Evolutionary conservation across 2,888 invertebrate species (phyloP), one percentile per base, ranked within the genome.

Genomic region (Clitarchus hookeri): DNA sequence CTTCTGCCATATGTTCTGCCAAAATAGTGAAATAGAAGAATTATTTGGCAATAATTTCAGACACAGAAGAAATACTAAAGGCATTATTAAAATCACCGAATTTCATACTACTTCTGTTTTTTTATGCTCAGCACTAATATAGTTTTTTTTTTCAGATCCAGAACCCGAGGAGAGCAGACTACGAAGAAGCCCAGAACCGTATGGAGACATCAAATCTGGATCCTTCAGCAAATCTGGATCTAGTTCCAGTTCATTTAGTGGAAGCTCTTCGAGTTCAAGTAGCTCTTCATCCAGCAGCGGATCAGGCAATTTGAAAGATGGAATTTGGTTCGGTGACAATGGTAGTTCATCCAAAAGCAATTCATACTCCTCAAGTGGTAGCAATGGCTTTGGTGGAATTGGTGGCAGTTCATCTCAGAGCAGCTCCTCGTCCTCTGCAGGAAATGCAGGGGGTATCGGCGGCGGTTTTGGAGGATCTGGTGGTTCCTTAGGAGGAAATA

Each of bases 251-350:
- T 44, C 83, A n/a, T 44, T n/a, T 23, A 27, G 84, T 26, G 84
- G 84, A 13, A 48, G 84, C 84, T 48, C 48, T 53, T 84, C 48
- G 16, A 84, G 84, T 11, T 53, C 48, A 44, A 84, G 84, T 48
- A 48, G 84, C 25, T 84, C 84, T 27, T 84, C 84, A 19, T 84
- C 84, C 8, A 84, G 25, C n/a, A 84, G 84, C 12, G 84, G 84
- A 23, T 26, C 26, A 26, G 48, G 48, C 9, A n/a, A 48, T 2
- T 48, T n/a, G 48, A 6, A 4, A 1, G 19, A 48, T 48, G 83
- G 25, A 6, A 25, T 25, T 23, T 44, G 48, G 53, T 19, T 6
- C 2, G 25, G 83, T 44, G 48, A 26, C 26, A 19, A 23, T n/a
- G 53, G 26, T 26, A n/a, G 65, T 19, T 65, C 65, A 65, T 65